Evolutionary conservation across 1,140 invertebrate species (phyloP).

Genomic region (Gryllus bimaculatus): DNA sequence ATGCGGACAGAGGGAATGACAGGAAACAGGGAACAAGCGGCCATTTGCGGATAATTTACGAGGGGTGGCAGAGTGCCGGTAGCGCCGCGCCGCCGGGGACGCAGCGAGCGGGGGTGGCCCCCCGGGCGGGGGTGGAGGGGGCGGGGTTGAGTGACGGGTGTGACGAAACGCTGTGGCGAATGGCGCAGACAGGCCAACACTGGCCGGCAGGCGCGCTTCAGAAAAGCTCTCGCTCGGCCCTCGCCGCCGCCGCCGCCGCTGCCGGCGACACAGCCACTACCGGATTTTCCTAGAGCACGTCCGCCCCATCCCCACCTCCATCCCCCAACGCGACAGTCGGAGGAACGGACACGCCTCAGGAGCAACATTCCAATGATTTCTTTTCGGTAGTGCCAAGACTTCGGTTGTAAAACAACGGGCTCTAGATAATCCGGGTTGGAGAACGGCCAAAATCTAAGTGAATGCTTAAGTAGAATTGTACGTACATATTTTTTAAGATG

Average conservation of each 20-base stretch:
- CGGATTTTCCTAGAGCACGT: not conserved
- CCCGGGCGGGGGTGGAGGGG: not conserved
- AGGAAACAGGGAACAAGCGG: too few species aligned
- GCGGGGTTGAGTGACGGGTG: not conserved
- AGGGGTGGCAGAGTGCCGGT: not conserved
- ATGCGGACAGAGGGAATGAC: too few species aligned
- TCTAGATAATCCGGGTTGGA: too few species aligned
- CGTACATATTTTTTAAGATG: too few species aligned
- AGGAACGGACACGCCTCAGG: not conserved
- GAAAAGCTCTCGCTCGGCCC: not conserved
- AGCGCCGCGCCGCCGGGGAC: not conserved
- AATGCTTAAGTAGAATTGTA: too few species aligned
- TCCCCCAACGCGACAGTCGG: not conserved
- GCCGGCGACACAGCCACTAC: not conserved
- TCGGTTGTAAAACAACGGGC: too few species aligned
- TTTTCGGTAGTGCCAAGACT: not conserved
- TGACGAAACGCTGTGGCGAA: not conserved
- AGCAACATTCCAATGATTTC: not conserved
- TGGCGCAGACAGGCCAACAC: not conserved
- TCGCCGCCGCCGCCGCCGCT: too few species aligned
- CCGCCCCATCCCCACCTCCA: too few species aligned
- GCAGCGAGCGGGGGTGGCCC: not conserved
- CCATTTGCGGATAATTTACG: too few species aligned
- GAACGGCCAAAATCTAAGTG: too few species aligned
- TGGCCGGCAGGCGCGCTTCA: not conserved